Base-by-base conservation (phyloP, 1,140 invertebrate species). In the Oryzaephilus surinamensis region DNA sequence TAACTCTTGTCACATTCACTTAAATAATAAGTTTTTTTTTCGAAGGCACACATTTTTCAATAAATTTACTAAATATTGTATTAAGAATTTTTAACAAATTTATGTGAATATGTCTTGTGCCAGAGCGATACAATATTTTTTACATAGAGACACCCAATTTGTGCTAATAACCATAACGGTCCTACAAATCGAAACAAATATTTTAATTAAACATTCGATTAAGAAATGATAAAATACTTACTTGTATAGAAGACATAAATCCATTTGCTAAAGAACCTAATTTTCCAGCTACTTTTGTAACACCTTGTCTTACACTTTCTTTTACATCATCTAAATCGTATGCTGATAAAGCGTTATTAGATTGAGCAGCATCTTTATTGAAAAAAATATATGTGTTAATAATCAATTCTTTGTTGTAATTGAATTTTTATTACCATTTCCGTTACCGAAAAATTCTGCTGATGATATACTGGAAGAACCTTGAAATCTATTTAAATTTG, bases 231-330 rank as follows among this genome's bases (percentile, higher is more conserved):
- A 4, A 39, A 15, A n/a, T 43, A n/a, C n/a, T n/a, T n/a, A n/a
- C n/a, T n/a, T 95, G 91, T 57, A 96, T 71, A 45, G 87, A 90
- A 38, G 79, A 82, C 72, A 97, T 92, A 2, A 97, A 82, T 48
- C 90, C 91, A 69, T 86, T 96, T 35, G 94, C 92, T 40, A 98
- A 66, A 41, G 80, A 90, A 50, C 93, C 96, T 8, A 99, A 64
- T 56, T 84, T 83, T 4, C 89, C 93, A 18, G 95, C 94, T 39
- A 98, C 93, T 71, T 94, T 96, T 38, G 85, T 91, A 19, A 98
- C 93, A 36, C 95, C 94, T 64, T 94, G 86, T 50, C 82, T 79
- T 5, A 99, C 91, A 51, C 90, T 92, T 66, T 99, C 95, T 60
- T 87, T 89, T 0, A 99, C 90, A 57, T 97, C 94, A 46, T 95